A percentile compares a stretch with the other conserved stretches of the same genome.
These are phyloP conservation scores for Uropsilus gracilis DNA, from an alignment of 2,113 vertebrate species.

Conservation along the genomic window DNA sequence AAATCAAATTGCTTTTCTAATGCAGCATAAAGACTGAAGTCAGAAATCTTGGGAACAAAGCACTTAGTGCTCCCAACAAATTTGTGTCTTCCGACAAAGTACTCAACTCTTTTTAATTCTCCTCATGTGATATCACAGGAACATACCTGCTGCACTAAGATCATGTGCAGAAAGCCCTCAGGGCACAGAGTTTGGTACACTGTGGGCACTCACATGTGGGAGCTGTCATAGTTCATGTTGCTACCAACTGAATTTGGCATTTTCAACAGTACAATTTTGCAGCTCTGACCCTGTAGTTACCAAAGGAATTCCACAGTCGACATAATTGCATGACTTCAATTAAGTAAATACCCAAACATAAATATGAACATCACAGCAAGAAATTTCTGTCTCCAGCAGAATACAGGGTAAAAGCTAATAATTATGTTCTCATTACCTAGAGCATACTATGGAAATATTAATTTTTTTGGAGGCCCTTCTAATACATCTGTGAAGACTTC, in stretches of 20 bases:
- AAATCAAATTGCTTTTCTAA: too few relatives aligned
- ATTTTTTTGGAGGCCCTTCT: constrained; percentile 98
- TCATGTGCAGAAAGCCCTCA: background rate
- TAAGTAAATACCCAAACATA: background rate
- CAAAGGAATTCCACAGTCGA: background rate
- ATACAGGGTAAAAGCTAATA: constrained; percentile 2
- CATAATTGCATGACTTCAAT: background rate
- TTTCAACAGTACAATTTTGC: background rate
- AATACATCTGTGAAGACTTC: constrained; percentile 93
- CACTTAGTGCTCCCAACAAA: background rate
- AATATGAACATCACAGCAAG: background rate
- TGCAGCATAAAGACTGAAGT: background rate
- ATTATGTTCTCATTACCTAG: constrained; percentile 83
- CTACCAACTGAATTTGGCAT: background rate
- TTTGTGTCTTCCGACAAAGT: background rate
- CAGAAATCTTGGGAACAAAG: background rate
- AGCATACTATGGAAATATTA: constrained; percentile 95
- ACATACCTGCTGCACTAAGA: too few relatives aligned
- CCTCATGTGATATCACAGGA: background rate
- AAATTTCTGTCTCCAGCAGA: background rate
- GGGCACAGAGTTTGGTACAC: too few relatives aligned
- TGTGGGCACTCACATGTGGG: background rate
- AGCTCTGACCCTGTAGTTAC: background rate
- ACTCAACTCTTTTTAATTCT: background rate
- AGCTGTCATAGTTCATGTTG: background rate